These are phyloP conservation scores for Spatulosminthurus flaviceps DNA, from an alignment of 2,888 invertebrate species.

Conservation along the genomic window DNA sequence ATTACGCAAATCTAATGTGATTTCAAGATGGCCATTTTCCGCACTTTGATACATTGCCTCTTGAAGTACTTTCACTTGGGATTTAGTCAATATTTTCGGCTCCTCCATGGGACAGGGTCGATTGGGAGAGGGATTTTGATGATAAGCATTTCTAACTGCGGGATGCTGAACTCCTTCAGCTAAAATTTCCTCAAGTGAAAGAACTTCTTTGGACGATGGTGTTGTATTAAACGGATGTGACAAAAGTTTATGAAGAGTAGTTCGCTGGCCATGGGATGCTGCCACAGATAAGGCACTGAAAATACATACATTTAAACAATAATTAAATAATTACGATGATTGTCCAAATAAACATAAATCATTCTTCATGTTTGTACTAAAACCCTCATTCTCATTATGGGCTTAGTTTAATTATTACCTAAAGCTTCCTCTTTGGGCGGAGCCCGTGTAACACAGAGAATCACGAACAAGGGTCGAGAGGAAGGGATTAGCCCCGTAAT, in stretches of 20 bases:
- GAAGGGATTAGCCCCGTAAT: conserved; percentile 89
- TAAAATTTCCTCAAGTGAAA: conserved; percentile 88
- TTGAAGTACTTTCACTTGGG: conserved; percentile 84
- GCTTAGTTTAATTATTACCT: conserved; percentile 69
- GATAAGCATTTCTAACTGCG: conserved; percentile 63
- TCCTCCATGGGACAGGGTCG: conserved; percentile 64
- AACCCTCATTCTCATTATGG: not conserved
- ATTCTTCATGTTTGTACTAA: not conserved
- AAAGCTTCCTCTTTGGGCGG: conserved; percentile 86
- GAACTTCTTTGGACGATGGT: conserved; percentile 76
- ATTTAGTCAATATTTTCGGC: conserved; percentile 74
- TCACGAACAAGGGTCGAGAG: conserved; percentile 84
- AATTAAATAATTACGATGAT: not conserved
- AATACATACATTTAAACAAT: conserved; percentile 27
- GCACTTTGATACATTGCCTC: conserved; percentile 95
- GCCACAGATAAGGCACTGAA: conserved; percentile 86
- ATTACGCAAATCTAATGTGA: conserved; percentile 85
- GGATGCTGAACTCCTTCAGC: conserved; percentile 76
- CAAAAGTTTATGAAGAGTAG: conserved; percentile 80
- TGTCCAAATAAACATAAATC: not conserved
- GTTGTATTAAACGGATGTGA: conserved; percentile 74
- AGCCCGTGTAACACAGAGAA: conserved; percentile 84
- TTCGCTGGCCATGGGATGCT: conserved; percentile 85
- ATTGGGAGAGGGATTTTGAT: conserved; percentile 40
- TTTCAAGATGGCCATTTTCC: conserved; percentile 90